Evolutionary conservation across 2,113 vertebrate species (phyloP).

Genomic region (Neogale vison): DNA sequence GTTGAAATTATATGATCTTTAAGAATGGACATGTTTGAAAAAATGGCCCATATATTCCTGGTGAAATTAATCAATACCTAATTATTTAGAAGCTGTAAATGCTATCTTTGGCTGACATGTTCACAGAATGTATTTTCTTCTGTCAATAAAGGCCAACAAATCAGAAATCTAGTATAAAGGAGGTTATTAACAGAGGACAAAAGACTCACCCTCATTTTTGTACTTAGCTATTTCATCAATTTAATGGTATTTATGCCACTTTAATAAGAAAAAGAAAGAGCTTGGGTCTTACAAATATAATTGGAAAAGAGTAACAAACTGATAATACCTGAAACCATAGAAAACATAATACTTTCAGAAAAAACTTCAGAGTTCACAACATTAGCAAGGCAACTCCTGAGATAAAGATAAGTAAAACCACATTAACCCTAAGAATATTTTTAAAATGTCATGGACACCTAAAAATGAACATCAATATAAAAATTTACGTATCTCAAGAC

Average conservation of each 20-base stretch:
- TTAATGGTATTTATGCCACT: conserved; percentile 82
- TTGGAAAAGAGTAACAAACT: conserved; percentile 73
- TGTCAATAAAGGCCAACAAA: conserved; percentile 80
- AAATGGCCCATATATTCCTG: conserved; percentile 58
- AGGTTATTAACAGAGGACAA: conserved; percentile 66
- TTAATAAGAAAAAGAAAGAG: conserved; percentile 81
- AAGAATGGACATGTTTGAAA: conserved; percentile 69
- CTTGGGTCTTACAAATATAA: conserved; percentile 55
- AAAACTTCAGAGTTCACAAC: conserved; percentile 60
- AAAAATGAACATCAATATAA: not conserved
- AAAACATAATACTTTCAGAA: conserved; percentile 63
- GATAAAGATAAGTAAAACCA: conserved; percentile 36
- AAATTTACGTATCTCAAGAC: not conserved
- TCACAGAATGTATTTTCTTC: conserved; percentile 75
- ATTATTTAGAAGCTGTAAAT: conserved; percentile 86
- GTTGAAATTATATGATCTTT: conserved; percentile 76
- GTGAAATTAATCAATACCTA: conserved; percentile 85
- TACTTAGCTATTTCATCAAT: conserved; percentile 81
- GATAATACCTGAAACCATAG: conserved; percentile 68
- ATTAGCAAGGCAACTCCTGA: conserved; percentile 64
- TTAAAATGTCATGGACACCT: not conserved
- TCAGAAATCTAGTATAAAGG: conserved; percentile 73
- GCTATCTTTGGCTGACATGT: conserved; percentile 74
- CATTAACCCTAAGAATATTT: conserved; percentile 56
- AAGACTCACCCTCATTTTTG: conserved; percentile 70